Conservation (phyloP, 35 echinoderm and acorn worm genomes). For the Anneissia japonica region DNA sequence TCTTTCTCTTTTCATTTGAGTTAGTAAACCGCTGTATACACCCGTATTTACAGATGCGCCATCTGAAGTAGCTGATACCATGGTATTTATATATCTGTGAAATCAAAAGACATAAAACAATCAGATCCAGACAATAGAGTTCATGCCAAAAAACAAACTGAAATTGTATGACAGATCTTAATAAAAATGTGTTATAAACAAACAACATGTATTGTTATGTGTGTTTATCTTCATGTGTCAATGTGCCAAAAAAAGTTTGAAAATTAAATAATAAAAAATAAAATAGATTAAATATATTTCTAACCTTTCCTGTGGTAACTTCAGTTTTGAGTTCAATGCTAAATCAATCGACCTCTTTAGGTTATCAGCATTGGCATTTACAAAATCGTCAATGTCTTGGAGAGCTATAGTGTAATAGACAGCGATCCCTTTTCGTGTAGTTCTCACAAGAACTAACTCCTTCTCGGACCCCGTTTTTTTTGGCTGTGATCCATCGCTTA, state of each 20-base stretch:
- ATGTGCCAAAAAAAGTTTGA: too few species aligned
- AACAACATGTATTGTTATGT: too few species aligned
- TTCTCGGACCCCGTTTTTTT: slow-evolving; percentile 32
- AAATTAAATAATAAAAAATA: too few species aligned
- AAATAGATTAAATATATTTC: too few species aligned
- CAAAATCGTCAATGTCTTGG: slow-evolving; percentile 10
- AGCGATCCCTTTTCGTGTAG: slow-evolving; percentile 13
- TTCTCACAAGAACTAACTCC: slow-evolving; percentile 23
- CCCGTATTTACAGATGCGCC: background rate
- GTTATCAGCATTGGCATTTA: background rate
- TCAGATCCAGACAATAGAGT: too few species aligned
- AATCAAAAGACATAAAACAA: too few species aligned
- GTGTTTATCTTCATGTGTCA: too few species aligned
- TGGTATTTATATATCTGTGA: background rate
- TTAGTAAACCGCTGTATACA: background rate
- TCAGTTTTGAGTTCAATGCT: slow-evolving; percentile 21
- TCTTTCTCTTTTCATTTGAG: background rate
- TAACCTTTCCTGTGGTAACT: slow-evolving; percentile 21
- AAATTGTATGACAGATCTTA: too few species aligned
- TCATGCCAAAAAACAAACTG: too few species aligned
- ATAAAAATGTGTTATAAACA: too few species aligned
- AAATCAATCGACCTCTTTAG: slow-evolving; percentile 13
- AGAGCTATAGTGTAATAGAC: slow-evolving; percentile 1
- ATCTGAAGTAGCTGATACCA: background rate
- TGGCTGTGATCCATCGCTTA: slow-evolving; percentile 34